Evolutionary conservation across 2,797 vertebrate species (phyloP).

Genomic region (Chloroceryle inda): DNA sequence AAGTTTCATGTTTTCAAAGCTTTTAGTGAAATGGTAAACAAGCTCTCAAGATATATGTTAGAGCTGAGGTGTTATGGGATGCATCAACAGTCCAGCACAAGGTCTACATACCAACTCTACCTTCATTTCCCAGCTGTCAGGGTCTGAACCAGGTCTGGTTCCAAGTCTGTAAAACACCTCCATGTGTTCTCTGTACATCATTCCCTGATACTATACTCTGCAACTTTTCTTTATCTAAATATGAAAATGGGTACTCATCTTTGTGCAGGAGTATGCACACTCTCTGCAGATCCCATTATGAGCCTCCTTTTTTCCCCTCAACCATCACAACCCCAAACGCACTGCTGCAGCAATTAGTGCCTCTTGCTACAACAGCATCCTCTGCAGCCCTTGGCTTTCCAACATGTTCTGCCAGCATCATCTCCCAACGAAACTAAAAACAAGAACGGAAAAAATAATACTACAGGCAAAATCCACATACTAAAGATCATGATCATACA

Average conservation of each 20-base stretch:
- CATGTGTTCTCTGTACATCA: background rate
- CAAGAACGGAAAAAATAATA: background rate
- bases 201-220: background rate
- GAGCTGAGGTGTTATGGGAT: background rate
- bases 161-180: background rate
- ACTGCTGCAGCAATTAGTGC: accelerated
- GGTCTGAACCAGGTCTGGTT: background rate
- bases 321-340: background rate
- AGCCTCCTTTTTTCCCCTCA: background rate
- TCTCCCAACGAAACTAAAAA: background rate
- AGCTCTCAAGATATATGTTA: background rate
- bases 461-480: background rate
- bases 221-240: background rate
- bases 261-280: background rate
- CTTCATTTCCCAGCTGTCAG: background rate
- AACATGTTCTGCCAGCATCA: background rate
- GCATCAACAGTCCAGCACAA: background rate
- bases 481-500: background rate
- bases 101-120: background rate
- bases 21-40: conserved; percentile 24
- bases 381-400: background rate
- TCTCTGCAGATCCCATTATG: background rate
- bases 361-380: background rate
- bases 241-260: background rate
- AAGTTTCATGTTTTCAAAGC: background rate